These are phyloP conservation scores for Hemicordylus capensis DNA, from an alignment of 2,113 vertebrate species.

Conservation along the genomic window DNA sequence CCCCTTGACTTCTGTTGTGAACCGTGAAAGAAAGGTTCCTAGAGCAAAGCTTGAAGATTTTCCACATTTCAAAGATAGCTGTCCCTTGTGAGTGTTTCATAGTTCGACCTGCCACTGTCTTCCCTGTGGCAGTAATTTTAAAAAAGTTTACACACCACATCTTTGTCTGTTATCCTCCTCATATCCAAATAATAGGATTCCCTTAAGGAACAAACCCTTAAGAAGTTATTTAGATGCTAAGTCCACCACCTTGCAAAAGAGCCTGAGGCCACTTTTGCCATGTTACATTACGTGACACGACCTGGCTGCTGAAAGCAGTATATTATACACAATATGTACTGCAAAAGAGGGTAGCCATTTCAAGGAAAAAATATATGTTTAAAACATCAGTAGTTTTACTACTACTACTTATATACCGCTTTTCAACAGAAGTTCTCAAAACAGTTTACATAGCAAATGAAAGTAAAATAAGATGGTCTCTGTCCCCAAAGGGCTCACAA, in stretches of 20 bases:
- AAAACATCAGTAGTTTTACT: too few relatives aligned
- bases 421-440: too few relatives aligned
- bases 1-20: slow-evolving; percentile 11
- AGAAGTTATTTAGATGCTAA: slow-evolving; percentile 26
- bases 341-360: slow-evolving; percentile 17
- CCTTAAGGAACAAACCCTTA: neutral
- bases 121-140: neutral
- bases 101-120: slow-evolving; percentile 8
- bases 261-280: slow-evolving; percentile 21
- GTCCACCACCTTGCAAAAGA: slow-evolving; percentile 32
- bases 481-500: too few relatives aligned
- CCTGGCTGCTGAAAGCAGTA: slow-evolving; percentile 34
- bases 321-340: slow-evolving; percentile 12
- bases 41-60: slow-evolving; percentile 22
- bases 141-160: neutral
- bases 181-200: slow-evolving; percentile 5
- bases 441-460: too few relatives aligned
- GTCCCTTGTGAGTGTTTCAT: slow-evolving; percentile 23
- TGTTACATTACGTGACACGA: slow-evolving; percentile 24
- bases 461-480: too few relatives aligned
- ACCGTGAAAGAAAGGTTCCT: slow-evolving; percentile 7
- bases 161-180: slow-evolving; percentile 18
- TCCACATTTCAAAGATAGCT: slow-evolving; percentile 26
- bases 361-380: neutral
- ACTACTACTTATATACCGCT: too few relatives aligned